Evolutionary conservation across 2,797 vertebrate species (phyloP).

Genomic region (Rhinogobio ventralis): DNA sequence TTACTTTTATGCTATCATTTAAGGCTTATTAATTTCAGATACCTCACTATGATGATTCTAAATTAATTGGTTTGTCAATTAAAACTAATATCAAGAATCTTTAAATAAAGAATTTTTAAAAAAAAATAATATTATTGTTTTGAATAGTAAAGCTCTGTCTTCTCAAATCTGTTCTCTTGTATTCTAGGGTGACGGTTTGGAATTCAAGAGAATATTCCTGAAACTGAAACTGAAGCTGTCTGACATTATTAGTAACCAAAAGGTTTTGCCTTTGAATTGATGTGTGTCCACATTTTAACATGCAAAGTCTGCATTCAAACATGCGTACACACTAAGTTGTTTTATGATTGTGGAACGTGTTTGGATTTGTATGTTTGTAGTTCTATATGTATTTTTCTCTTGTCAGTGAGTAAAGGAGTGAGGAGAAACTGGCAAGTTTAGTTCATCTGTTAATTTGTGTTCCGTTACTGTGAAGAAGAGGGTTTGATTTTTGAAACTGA

Average conservation of each 20-base stretch:
- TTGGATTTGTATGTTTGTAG: constrained; percentile 27
- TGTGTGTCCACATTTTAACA: constrained; percentile 29
- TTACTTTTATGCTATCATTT: neutral
- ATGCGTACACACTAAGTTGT: neutral
- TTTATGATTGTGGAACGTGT: neutral
- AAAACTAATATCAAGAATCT: neutral
- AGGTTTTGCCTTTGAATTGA: constrained; percentile 82
- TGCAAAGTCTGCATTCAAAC: neutral
- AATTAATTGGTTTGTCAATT: neutral
- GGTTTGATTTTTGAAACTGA: neutral
- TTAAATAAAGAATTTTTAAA: constrained; percentile 7
- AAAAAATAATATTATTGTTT: neutral
- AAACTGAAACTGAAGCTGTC: constrained; percentile 91
- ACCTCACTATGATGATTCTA: neutral
- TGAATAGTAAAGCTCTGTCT: neutral
- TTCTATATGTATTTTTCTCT: constrained; percentile 2
- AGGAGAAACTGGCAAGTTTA: neutral
- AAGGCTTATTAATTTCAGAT: neutral
- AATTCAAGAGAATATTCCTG: constrained; percentile 95
- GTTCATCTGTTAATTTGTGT: neutral
- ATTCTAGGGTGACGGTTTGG: constrained; percentile 92
- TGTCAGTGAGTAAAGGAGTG: constrained; percentile 16
- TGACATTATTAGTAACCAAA: constrained; percentile 89
- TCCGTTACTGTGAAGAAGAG: constrained; percentile 4
- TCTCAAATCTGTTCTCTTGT: neutral